A percentile compares a stretch with the other conserved stretches of the same genome.
phyloP scores from a whole-genome alignment of 2,888 invertebrate genomes.

The Sphaerophoria rueppellii region DNA sequence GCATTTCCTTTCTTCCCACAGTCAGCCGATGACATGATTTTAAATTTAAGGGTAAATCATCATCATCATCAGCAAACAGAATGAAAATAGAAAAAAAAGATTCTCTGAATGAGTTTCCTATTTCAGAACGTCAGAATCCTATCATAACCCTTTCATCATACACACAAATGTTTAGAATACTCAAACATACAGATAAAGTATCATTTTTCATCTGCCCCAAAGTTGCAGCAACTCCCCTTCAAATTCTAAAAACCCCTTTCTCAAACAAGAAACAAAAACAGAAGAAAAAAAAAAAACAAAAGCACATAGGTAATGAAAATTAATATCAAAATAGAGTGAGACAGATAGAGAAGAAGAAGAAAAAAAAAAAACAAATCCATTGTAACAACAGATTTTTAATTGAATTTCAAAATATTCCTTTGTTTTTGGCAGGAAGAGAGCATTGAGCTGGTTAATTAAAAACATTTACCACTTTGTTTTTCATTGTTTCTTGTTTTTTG shows the following conservation, averaged over 20 bases:
- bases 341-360: not conserved
- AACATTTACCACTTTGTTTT: constrained; percentile 64
- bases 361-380: constrained; percentile 1
- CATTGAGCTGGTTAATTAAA: constrained; percentile 58
- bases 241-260: not conserved
- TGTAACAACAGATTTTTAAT: constrained; percentile 55
- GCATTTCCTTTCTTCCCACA: constrained; percentile 11
- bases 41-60: not conserved
- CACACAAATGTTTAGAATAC: not conserved
- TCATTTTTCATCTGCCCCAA: constrained; percentile 27
- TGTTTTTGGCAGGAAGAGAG: not conserved
- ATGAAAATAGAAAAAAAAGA: not conserved
- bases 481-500: not conserved
- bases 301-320: not conserved
- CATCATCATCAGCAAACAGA: not conserved
- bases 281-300: not conserved
- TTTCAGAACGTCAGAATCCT: not conserved
- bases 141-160: not conserved
- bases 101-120: constrained; percentile 7
- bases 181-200: constrained; percentile 5
- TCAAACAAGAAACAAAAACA: not conserved
- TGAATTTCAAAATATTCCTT: constrained; percentile 36
- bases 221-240: constrained; percentile 28
- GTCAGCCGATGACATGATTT: constrained; percentile 57
- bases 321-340: not conserved